A percentile compares a stretch with the other conserved stretches of the same genome.
Conservation (phyloP, 2,113 vertebrate genomes). For the Corythaeola cristata region DNA sequence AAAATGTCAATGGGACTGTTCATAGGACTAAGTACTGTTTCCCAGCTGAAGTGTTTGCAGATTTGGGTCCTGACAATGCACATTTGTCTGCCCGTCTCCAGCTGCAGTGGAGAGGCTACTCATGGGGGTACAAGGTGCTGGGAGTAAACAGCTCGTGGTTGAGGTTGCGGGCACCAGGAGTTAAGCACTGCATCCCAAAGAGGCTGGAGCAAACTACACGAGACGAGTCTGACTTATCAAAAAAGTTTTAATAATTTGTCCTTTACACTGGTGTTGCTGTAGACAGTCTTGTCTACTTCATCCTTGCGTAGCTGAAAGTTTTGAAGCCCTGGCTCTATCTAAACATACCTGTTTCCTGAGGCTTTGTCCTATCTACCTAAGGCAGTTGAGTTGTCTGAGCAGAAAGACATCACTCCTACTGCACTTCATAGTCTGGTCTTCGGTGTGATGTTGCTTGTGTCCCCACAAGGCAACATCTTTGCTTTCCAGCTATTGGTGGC, state of each 20-base stretch:
- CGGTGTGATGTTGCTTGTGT: neutral
- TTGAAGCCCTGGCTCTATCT: neutral
- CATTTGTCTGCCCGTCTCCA: neutral
- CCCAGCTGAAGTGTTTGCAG: neutral
- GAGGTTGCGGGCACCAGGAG: neutral
- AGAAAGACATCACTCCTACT: neutral
- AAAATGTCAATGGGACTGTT: neutral
- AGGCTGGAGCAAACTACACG: neutral
- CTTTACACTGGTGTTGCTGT: neutral
- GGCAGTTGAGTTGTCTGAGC: neutral
- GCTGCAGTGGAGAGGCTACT: neutral
- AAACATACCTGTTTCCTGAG: neutral
- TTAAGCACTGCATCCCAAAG: neutral
- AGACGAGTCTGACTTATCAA: neutral
- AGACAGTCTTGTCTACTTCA: neutral
- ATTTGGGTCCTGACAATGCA: neutral
- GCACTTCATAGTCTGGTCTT: neutral
- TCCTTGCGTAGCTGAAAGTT: neutral
- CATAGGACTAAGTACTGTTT: neutral
- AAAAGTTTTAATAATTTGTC: neutral
- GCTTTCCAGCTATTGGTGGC: neutral
- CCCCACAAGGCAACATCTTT: neutral
- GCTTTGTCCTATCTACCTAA: neutral
- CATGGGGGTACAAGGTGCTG: neutral
- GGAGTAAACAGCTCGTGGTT: neutral